A percentile compares a stretch with the other conserved stretches of the same genome.
These are phyloP conservation scores for Prionailurus bengalensis DNA, from an alignment of 2,113 vertebrate genomes.

Conservation along the genomic window DNA sequence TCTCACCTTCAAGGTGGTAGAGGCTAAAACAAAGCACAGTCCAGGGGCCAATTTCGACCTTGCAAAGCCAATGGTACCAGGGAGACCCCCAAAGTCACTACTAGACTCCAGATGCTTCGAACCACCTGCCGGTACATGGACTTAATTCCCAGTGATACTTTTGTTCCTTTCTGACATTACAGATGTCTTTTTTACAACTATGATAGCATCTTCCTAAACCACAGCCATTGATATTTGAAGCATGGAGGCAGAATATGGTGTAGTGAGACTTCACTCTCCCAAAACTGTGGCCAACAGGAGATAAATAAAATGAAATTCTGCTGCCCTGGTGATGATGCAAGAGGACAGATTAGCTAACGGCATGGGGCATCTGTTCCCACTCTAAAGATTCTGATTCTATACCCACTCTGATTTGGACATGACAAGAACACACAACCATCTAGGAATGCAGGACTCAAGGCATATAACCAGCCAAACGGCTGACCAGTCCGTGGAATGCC, in stretches of 20 bases:
- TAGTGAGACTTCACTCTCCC: conserved; percentile 32
- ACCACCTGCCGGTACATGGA: background rate
- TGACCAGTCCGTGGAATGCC: conserved; percentile 61
- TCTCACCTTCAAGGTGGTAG: background rate
- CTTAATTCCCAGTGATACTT: background rate
- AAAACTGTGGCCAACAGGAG: conserved; percentile 65
- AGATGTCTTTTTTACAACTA: background rate
- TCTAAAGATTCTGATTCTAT: conserved; percentile 54
- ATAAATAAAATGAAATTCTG: conserved; percentile 55
- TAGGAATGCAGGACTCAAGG: conserved; percentile 22
- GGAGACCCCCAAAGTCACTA: background rate
- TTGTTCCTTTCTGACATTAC: background rate
- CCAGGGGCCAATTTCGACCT: background rate
- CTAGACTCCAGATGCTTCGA: background rate
- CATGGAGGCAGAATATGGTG: background rate
- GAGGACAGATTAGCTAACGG: conserved; percentile 48
- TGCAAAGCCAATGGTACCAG: background rate
- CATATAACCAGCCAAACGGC: conserved; percentile 66
- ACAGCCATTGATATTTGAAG: background rate
- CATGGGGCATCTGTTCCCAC: conserved; percentile 42
- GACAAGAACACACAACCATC: conserved; percentile 53
- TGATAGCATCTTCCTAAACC: background rate
- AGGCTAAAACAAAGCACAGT: background rate
- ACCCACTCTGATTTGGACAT: conserved; percentile 43
- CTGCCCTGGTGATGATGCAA: conserved; percentile 59